phyloP scores from a whole-genome alignment of 2,113 vertebrate species.

The Tichodroma muraria region DNA sequence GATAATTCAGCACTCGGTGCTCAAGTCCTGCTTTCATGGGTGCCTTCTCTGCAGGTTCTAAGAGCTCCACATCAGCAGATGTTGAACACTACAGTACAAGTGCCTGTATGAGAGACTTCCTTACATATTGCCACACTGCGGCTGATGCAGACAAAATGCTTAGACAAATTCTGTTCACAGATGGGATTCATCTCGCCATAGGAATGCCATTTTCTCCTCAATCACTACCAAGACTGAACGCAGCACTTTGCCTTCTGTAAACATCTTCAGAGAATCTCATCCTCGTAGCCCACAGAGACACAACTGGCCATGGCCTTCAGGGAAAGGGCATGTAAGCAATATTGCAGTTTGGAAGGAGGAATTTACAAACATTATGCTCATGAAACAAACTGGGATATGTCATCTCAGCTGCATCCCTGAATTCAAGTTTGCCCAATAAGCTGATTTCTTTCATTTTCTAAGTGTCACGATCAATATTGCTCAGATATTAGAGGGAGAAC shows the following conservation, averaged over 20 bases:
- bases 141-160: background rate
- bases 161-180: background rate
- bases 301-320: background rate
- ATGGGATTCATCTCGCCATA: background rate
- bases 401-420: background rate
- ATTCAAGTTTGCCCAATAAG: background rate
- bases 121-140: background rate
- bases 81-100: background rate
- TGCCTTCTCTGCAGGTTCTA: background rate
- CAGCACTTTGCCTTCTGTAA: fast-evolving
- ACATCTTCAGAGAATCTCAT: background rate
- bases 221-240: background rate
- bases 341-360: background rate
- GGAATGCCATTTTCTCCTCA: background rate
- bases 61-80: background rate
- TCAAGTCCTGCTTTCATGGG: background rate
- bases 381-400: background rate
- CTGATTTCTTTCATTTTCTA: background rate
- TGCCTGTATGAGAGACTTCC: background rate
- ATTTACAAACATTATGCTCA: background rate
- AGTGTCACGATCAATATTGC: background rate
- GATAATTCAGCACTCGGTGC: background rate
- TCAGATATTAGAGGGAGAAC: background rate
- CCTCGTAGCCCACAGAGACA: background rate
- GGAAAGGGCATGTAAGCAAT: background rate